phyloP scores from a whole-genome alignment of 2,797 vertebrate species.

The Aythya fuligula region DNA sequence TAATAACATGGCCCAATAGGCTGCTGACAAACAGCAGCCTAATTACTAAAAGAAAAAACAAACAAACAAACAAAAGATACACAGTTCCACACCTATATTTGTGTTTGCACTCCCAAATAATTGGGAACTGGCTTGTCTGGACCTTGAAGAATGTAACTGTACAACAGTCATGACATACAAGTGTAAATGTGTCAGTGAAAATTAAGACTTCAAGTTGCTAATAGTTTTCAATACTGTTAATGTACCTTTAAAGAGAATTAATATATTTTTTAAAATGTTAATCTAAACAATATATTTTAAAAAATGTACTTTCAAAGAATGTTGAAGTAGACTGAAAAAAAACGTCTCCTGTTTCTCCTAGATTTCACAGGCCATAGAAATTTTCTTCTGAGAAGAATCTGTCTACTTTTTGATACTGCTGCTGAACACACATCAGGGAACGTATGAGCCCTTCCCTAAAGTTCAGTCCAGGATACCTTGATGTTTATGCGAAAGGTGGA shows the following conservation, averaged over 20 bases:
- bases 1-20: background rate
- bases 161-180: fast-evolving
- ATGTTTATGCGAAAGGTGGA: constrained; percentile 56
- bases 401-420: constrained; percentile 85
- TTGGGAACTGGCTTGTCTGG: background rate
- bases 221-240: background rate
- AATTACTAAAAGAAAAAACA: background rate
- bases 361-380: constrained; percentile 98
- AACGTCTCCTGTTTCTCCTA: constrained; percentile 56
- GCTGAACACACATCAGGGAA: constrained; percentile 79
- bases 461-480: constrained; percentile 71
- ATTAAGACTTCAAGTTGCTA: background rate
- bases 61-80: background rate
- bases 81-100: background rate
- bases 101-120: background rate
- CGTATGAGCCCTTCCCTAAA: constrained; percentile 67
- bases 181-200: background rate
- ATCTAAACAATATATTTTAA: background rate
- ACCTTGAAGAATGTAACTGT: background rate
- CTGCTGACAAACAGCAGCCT: background rate
- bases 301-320: background rate
- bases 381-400: constrained; percentile 99
- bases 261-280: background rate
- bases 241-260: background rate
- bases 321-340: background rate